Percentiles rank a stretch among this genome's conserved stretches.
Conservation (phyloP, 2,113 vertebrate genomes). For the Solea senegalensis region DNA sequence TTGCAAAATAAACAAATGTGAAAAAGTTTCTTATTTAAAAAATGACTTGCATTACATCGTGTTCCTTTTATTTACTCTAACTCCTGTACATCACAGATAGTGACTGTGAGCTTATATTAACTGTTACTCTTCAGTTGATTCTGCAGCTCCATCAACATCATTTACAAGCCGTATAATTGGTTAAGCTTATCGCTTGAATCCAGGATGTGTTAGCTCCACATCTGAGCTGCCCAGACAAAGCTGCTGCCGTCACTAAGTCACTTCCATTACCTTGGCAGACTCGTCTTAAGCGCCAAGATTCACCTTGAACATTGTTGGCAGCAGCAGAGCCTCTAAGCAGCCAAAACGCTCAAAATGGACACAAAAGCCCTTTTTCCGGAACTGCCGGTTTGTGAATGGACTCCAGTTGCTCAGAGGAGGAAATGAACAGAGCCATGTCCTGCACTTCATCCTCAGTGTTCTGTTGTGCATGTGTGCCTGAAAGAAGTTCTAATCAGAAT, state of each 20-base stretch:
- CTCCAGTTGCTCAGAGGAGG: conserved; percentile 32
- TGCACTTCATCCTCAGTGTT: conserved; percentile 1
- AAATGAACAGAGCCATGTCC: conserved; percentile 41
- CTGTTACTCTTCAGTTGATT: neutral
- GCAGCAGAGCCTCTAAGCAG: conserved; percentile 34
- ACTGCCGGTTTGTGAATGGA: conserved; percentile 6
- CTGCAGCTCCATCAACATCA: conserved; percentile 14
- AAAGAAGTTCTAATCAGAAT: conserved; percentile 55
- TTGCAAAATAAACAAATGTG: neutral
- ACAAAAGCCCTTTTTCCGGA: conserved; percentile 39
- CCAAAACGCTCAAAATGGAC: conserved; percentile 26
- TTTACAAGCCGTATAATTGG: conserved; percentile 21
- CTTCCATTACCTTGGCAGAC: conserved; percentile 29
- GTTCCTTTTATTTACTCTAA: neutral
- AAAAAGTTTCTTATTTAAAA: neutral
- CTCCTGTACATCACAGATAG: neutral
- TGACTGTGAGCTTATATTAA: neutral
- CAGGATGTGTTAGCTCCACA: conserved; percentile 13
- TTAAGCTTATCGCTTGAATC: conserved; percentile 35
- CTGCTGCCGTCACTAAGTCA: conserved; percentile 16
- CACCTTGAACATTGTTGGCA: conserved; percentile 43
- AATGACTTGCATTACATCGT: too few species aligned
- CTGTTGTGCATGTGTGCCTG: neutral
- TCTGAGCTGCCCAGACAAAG: conserved; percentile 20
- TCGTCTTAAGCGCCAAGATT: conserved; percentile 28